These are phyloP conservation scores for Protosalanx chinensis DNA, from an alignment of 2,797 vertebrate genomes.

Conservation along the genomic window DNA sequence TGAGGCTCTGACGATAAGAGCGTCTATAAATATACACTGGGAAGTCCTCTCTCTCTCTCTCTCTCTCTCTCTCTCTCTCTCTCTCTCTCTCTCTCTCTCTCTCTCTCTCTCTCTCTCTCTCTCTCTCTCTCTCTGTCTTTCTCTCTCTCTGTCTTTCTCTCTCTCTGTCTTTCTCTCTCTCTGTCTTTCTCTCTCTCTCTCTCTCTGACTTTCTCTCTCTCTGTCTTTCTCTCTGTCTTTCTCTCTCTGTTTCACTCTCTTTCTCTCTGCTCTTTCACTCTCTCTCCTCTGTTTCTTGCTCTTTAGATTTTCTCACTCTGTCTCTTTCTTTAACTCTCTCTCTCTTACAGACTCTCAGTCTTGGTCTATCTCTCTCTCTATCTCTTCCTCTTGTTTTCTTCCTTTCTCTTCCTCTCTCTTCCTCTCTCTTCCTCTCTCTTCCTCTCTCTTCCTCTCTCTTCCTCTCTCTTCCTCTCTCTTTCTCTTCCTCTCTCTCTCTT, in stretches of 20 bases:
- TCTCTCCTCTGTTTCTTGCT: neutral
- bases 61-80: neutral
- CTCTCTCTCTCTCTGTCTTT: no score
- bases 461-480: neutral
- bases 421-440: neutral
- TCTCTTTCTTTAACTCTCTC: neutral
- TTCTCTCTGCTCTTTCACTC: no score
- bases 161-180: neutral
- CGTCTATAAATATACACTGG: neutral
- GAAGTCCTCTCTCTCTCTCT: conserved; percentile 2
- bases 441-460: no score
- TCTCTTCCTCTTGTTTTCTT: no score
- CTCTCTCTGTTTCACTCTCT: no score
- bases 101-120: neutral
- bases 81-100: neutral
- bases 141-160: neutral
- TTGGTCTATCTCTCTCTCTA: no score
- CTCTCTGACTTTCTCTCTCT: no score
- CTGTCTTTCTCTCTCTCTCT: neutral
- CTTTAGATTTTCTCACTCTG: neutral
- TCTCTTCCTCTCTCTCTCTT: no score
- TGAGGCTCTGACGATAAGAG: neutral
- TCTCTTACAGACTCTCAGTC: neutral
- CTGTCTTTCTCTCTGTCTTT: no score
- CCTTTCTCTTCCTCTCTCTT: no score